phyloP scores from a whole-genome alignment of 2,888 invertebrate genomes.

The Volucella inanis region DNA sequence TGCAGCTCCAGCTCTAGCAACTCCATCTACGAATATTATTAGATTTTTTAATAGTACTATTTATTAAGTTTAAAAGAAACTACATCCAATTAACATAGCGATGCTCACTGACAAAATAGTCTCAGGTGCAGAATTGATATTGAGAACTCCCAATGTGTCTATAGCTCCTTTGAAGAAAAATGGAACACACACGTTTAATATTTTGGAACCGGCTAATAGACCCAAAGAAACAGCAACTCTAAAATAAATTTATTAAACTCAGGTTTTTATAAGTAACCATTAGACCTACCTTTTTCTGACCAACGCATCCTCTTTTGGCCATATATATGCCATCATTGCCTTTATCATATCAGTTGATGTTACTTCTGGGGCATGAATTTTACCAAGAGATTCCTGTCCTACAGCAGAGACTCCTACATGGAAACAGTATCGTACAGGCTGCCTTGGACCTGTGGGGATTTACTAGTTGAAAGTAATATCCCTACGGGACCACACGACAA shows the following conservation, averaged over 20 bases:
- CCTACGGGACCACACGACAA: constrained; percentile 82
- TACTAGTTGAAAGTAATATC: constrained; percentile 82
- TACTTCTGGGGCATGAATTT: constrained; percentile 86
- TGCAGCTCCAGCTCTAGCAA: constrained; percentile 94
- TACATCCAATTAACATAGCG: constrained; percentile 94
- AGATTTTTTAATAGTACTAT: background rate
- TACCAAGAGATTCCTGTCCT: constrained; percentile 85
- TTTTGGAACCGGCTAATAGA: constrained; percentile 91
- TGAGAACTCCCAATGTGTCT: constrained; percentile 91
- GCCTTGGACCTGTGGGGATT: constrained; percentile 82
- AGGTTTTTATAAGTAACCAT: background rate
- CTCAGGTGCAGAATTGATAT: constrained; percentile 90
- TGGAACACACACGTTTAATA: constrained; percentile 95
- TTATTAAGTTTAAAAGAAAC: constrained; percentile 76
- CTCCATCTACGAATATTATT: constrained; percentile 89
- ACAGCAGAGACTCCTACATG: constrained; percentile 91
- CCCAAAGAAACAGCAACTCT: constrained; percentile 93
- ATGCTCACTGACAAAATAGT: constrained; percentile 91
- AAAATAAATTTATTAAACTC: constrained; percentile 84
- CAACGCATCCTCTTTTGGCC: constrained; percentile 91
- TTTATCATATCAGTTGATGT: constrained; percentile 91
- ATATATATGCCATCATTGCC: constrained; percentile 95
- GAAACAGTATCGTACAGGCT: constrained; percentile 90
- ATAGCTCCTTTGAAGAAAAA: constrained; percentile 97
- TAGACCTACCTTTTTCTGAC: constrained; percentile 79